phyloP scores from a whole-genome alignment of 2,888 invertebrate genomes.

The Gortyna flavago region DNA sequence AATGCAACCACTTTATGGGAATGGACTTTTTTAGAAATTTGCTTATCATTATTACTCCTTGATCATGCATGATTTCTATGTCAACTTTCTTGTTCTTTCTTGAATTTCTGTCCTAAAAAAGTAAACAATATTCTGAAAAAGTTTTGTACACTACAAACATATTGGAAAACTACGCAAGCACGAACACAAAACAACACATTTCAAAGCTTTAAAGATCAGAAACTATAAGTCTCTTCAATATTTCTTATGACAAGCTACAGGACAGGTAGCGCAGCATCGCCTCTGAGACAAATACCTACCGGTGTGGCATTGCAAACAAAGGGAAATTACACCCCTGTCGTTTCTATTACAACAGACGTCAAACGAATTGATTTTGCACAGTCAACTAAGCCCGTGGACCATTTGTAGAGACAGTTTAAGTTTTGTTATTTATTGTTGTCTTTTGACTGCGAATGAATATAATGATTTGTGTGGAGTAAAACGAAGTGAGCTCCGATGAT shows the following conservation, averaged over 20 bases:
- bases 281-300: constrained; percentile 49
- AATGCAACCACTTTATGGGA: too few species aligned
- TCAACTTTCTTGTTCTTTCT: background rate
- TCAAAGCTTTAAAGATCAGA: background rate
- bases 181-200: background rate
- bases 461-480: constrained; percentile 27
- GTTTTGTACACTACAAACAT: background rate
- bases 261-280: constrained; percentile 30
- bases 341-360: constrained; percentile 70
- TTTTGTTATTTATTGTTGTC: constrained; percentile 47
- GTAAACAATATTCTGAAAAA: background rate
- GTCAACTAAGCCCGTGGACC: constrained; percentile 56
- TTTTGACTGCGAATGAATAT: constrained; percentile 29
- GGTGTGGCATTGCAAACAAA: constrained; percentile 57
- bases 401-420: constrained; percentile 46
- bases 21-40: background rate
- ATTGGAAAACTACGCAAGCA: background rate
- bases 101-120: background rate
- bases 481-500: background rate
- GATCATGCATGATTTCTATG: background rate
- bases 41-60: background rate
- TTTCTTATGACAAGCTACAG: constrained; percentile 40
- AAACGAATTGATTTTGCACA: constrained; percentile 71
- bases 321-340: constrained; percentile 70
- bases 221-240: constrained; percentile 14